Percentiles rank a stretch among this genome's conserved stretches.
Evolutionary conservation across 2,797 vertebrate genomes (phyloP).

Genomic region (Arrhamphus sclerolepis): DNA sequence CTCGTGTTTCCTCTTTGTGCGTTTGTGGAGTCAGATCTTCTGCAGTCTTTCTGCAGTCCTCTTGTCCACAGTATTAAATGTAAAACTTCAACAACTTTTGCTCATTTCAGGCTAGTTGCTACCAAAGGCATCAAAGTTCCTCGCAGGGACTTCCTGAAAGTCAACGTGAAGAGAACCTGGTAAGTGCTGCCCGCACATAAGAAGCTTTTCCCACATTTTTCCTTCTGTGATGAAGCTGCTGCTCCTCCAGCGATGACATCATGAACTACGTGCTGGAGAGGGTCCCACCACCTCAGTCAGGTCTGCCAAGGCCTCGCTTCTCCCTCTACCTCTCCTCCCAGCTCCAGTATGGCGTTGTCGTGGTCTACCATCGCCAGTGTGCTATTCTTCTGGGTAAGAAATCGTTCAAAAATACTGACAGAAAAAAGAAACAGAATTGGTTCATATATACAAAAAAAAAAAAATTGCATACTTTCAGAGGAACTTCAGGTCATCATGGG

Average conservation of each 20-base stretch:
- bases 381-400: conserved; percentile 83
- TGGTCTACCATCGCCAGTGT: conserved; percentile 88
- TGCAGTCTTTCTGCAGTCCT: neutral
- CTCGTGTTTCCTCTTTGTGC: no score
- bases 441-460: neutral
- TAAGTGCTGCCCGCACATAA: conserved; percentile 49
- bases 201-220: neutral
- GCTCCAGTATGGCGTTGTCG: conserved; percentile 87
- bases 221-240: neutral
- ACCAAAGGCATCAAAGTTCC: conserved; percentile 76
- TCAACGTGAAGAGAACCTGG: conserved; percentile 80
- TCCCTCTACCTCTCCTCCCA: conserved; percentile 92
- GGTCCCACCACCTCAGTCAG: conserved; percentile 72
- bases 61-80: neutral
- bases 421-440: neutral
- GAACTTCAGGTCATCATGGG: conserved; percentile 82
- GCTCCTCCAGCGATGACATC: conserved; percentile 82
- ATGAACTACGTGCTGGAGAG: conserved; percentile 84
- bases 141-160: conserved; percentile 76
- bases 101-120: conserved; percentile 73
- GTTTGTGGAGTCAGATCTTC: no score
- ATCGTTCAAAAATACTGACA: neutral
- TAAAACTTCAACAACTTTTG: neutral
- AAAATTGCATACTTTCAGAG: conserved; percentile 68
- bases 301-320: conserved; percentile 85